These are phyloP conservation scores for Lagocephalus sceleratus DNA, from an alignment of 2,797 vertebrate species.

Conservation along the genomic window DNA sequence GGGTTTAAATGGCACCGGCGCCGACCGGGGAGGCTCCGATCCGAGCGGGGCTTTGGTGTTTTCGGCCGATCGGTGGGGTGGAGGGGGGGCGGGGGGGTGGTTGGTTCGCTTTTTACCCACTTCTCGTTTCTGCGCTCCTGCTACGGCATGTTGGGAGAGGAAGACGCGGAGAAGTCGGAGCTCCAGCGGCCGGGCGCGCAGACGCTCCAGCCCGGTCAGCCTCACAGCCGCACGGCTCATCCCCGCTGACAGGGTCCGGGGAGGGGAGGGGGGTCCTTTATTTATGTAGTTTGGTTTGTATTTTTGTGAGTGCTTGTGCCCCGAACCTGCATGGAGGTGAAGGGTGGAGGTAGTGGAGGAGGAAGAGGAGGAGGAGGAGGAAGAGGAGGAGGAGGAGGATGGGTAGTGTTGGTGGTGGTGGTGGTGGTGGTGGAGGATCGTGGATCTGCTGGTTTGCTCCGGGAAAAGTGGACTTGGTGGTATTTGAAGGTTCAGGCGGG, in stretches of 20 bases:
- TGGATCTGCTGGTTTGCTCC: slow-evolving; percentile 42
- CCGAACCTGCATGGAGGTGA: slow-evolving; percentile 37
- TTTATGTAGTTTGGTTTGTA: slow-evolving; percentile 1
- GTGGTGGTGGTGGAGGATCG: slow-evolving; percentile 25
- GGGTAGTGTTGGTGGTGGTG: not conserved
- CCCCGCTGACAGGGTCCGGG: not conserved
- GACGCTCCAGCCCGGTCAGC: slow-evolving; percentile 1
- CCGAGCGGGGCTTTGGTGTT: slow-evolving; percentile 12
- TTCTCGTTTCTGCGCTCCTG: slow-evolving; percentile 36
- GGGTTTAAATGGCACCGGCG: slow-evolving; percentile 20
- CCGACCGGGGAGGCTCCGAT: slow-evolving; percentile 23
- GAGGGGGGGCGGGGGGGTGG: no score
- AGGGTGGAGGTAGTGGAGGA: slow-evolving; percentile 21
- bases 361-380: slow-evolving; percentile 2
- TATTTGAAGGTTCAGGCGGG: slow-evolving; percentile 32
- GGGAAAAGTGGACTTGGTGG: slow-evolving; percentile 55
- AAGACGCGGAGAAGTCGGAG: slow-evolving; percentile 53
- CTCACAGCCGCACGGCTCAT: not conserved
- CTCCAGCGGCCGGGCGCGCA: slow-evolving; percentile 45
- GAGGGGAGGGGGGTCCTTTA: not conserved
- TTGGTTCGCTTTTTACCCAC: not conserved
- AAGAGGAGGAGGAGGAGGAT: not conserved
- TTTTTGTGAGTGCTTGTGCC: slow-evolving; percentile 33
- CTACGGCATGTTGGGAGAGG: slow-evolving; percentile 61
- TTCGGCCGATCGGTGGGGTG: not conserved